Evolutionary conservation across 1,140 invertebrate species (phyloP).

Genomic region (Bombus polaris): DNA sequence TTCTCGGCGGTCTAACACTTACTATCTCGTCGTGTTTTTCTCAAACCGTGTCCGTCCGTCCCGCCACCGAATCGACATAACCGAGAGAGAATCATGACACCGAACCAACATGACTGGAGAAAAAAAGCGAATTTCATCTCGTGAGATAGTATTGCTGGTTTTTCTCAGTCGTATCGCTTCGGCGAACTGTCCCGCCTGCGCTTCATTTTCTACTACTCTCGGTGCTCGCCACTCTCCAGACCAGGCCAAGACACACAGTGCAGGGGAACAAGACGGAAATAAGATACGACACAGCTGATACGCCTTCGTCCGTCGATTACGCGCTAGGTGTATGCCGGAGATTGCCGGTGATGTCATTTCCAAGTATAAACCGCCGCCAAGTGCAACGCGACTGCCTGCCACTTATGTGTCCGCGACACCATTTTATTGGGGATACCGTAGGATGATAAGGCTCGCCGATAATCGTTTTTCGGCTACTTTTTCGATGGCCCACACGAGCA

Average conservation of each 20-base stretch:
- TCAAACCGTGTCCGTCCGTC: no score
- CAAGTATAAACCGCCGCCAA: constrained; percentile 73
- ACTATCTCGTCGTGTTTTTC: not conserved
- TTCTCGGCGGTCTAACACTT: not conserved
- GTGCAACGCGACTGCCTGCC: constrained; percentile 53
- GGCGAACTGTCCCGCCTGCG: constrained; percentile 13
- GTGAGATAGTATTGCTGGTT: no score
- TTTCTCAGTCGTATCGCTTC: no score
- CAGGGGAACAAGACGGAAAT: constrained; percentile 77
- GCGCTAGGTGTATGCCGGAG: constrained; percentile 75
- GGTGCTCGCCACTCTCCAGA: not conserved
- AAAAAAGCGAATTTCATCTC: no score
- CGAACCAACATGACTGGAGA: no score
- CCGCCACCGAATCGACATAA: no score
- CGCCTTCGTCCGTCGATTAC: constrained; percentile 78
- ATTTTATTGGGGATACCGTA: constrained; percentile 16
- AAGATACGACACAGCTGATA: constrained; percentile 81
- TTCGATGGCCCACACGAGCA: no score
- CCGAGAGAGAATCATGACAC: no score
- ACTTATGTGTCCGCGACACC: not conserved
- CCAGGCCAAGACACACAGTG: not conserved
- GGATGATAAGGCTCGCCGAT: constrained; percentile 14
- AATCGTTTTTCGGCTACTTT: constrained; percentile 7
- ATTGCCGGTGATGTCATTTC: constrained; percentile 79
- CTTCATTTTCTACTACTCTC: constrained; percentile 22